Evolutionary conservation across 2,113 vertebrate genomes (phyloP).

Genomic region (Sinocyclocheilus maitianheensis): DNA sequence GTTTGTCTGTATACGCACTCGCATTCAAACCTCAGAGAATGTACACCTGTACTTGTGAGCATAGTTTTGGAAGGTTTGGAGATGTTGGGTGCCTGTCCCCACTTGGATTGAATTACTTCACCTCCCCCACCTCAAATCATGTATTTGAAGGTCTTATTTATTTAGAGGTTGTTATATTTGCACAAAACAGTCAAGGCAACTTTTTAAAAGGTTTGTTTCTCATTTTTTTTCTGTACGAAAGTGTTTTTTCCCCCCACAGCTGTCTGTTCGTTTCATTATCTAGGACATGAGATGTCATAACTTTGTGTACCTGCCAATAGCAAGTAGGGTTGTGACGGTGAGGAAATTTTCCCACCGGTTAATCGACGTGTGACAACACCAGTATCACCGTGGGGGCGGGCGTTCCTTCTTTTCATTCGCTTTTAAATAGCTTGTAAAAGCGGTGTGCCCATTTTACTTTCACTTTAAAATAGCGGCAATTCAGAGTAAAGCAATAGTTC

Average conservation of each 20-base stretch:
- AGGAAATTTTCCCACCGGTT: too few species aligned
- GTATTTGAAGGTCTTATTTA: too few species aligned
- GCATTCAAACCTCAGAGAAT: not conserved
- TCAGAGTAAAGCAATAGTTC: too few species aligned
- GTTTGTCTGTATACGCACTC: not conserved
- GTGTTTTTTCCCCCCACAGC: not conserved
- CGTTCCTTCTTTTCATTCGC: too few species aligned
- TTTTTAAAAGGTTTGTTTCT: not conserved
- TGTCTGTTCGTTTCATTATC: not conserved
- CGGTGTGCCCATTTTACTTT: too few species aligned
- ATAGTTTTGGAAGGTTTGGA: too few species aligned
- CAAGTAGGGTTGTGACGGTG: not conserved
- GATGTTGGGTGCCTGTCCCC: not conserved
- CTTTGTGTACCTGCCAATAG: slow-evolving; percentile 2
- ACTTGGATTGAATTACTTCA: too few species aligned
- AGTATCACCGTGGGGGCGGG: too few species aligned
- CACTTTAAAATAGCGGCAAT: too few species aligned
- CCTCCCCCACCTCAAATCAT: too few species aligned
- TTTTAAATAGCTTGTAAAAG: too few species aligned
- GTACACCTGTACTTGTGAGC: not conserved
- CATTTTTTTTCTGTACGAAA: not conserved
- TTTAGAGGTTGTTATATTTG: not conserved
- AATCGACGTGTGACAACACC: too few species aligned
- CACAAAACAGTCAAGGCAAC: not conserved
- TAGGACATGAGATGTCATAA: not conserved